A percentile compares a stretch with the other conserved stretches of the same genome.
Conservation (phyloP, 2,797 vertebrate genomes). For the Xenops minutus region DNA sequence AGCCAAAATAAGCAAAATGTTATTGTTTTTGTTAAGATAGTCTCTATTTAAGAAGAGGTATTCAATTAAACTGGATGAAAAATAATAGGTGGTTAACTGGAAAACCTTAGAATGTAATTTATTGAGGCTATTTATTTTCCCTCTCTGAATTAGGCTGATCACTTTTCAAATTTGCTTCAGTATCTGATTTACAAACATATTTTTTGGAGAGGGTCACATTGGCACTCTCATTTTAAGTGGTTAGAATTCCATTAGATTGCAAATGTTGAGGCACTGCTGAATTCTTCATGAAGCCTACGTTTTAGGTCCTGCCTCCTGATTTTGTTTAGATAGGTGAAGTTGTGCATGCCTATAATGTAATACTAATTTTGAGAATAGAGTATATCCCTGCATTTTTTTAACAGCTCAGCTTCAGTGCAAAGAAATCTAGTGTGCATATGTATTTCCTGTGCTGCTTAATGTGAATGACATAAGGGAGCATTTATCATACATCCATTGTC, state of each 20-base stretch:
- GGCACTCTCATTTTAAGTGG: neutral
- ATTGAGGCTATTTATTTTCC: neutral
- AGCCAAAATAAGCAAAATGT: neutral
- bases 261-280: neutral
- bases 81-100: neutral
- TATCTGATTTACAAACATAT: neutral
- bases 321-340: slow-evolving; percentile 17
- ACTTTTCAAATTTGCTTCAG: neutral
- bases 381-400: slow-evolving; percentile 35
- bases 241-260: neutral
- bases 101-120: neutral
- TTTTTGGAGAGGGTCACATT: neutral
- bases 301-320: neutral
- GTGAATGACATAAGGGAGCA: slow-evolving; percentile 1
- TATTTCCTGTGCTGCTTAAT: slow-evolving; percentile 30
- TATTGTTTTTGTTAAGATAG: neutral
- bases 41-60: neutral
- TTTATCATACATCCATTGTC: neutral
- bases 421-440: neutral
- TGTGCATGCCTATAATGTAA: slow-evolving; percentile 34
- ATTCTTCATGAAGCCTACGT: neutral
- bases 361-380: neutral
- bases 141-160: neutral
- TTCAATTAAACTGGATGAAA: neutral
- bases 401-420: slow-evolving; percentile 27